Evolutionary conservation across 2,113 vertebrate genomes (phyloP).

Genomic region (Epinephelus fuscoguttatus): DNA sequence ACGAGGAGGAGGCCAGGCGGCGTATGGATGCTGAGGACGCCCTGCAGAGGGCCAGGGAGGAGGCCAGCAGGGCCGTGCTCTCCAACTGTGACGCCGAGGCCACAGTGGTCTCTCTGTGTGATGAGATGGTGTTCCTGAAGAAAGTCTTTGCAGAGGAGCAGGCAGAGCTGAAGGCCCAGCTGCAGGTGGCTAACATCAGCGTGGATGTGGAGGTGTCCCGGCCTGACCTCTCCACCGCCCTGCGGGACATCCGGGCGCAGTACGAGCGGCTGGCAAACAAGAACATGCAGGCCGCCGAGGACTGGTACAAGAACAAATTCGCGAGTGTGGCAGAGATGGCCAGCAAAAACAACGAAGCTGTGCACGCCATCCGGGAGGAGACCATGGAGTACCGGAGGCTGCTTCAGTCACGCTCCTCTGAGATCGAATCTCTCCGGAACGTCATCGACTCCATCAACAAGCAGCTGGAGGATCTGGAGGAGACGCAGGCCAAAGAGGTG

Average conservation of each 20-base stretch:
- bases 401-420: slow-evolving; percentile 86
- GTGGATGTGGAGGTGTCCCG: slow-evolving; percentile 79
- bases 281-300: slow-evolving; percentile 87
- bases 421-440: slow-evolving; percentile 87
- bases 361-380: slow-evolving; percentile 88
- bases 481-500: slow-evolving; percentile 85
- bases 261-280: slow-evolving; percentile 86
- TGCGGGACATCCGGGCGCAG: slow-evolving; percentile 86
- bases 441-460: slow-evolving; percentile 86
- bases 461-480: slow-evolving; percentile 87
- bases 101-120: slow-evolving; percentile 83
- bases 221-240: slow-evolving; percentile 84
- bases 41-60: slow-evolving; percentile 80
- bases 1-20: slow-evolving; percentile 78
- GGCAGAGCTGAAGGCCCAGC: slow-evolving; percentile 80
- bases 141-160: slow-evolving; percentile 86
- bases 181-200: slow-evolving; percentile 80
- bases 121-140: slow-evolving; percentile 86
- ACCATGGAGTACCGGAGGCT: slow-evolving; percentile 87
- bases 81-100: slow-evolving; percentile 81
- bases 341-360: slow-evolving; percentile 85
- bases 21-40: slow-evolving; percentile 79
- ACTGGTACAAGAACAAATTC: slow-evolving; percentile 87
- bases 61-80: slow-evolving; percentile 77
- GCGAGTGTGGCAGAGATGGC: slow-evolving; percentile 84